Base-by-base conservation (phyloP, 2,113 vertebrate genomes). In the Mobula hypostoma region DNA sequence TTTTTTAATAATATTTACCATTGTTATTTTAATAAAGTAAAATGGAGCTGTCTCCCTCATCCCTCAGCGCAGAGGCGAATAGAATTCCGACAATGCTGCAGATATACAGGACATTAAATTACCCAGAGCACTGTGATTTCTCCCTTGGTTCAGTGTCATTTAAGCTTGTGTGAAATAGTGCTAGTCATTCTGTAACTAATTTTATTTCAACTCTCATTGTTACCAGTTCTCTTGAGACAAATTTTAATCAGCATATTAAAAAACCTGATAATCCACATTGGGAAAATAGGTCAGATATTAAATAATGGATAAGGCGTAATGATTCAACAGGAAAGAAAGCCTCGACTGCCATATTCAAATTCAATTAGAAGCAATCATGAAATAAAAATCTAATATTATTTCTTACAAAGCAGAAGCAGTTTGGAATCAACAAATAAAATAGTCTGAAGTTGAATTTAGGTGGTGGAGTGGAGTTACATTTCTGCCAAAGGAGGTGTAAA, bases 271-370 rank as follows among this genome's bases (percentile, higher is more conserved):
- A 15, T 74, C 91, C 1, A 48, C 68, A 93, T 29, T 21, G 14
- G 36, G 21, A 92, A 93, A 74, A 93, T 93, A 74, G 91, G 68
- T 74, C 68, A 93, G 36, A 93, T 93, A 48, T 74, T 93, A 40
- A 93, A 68, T 40, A 93, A 74, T 56, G 91, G 70, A 93, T 93
- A 72, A 70, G 90, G 36, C 2, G 11, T 27, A 93, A 74, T 56
- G 70, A 14, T 74, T 56, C 70, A 93, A 74, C 2, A 48, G 68
- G 21, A 74, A 92, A 14, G 32, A 72, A 7, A 72, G 90, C 32
- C 17, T 68, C 40, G 24, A 72, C 66, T 92, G 32, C 2, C 19
- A 12, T n/a, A 24, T 72, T 72, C 68, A 72, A 32, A n/a, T 66
- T 40, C 66, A 92, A 48, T 92, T 72, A 72, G 36, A 8, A 92